Base-by-base conservation (phyloP, 2,113 vertebrate genomes). In the Peucedramus taeniatus region DNA sequence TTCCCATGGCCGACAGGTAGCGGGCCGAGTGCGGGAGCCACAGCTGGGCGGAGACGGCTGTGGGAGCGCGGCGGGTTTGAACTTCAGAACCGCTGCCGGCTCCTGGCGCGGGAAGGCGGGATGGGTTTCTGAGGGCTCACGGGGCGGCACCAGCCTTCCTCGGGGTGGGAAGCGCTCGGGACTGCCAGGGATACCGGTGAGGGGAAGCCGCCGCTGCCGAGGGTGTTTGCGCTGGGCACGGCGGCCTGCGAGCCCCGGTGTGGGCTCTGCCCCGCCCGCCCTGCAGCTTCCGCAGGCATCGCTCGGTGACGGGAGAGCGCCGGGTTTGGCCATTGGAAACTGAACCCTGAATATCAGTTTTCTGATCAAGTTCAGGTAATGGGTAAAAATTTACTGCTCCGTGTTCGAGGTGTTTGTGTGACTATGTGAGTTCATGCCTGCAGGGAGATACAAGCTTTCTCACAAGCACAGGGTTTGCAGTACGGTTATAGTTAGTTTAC, bases 111-210 rank as follows among this genome's bases (percentile, higher is more conserved):
- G 60, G 19, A 66, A 40, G 47, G 31, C 24, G 39, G n/a, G 5
- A 26, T 20, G 51, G 11, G 6, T 21, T 1, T 47, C 13, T 33
- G 61, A 40, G 71, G 65, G 44, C 5, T 11, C 27, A 3, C 4
- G 15, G 35, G 11, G 28, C 3, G 10, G 40, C 27, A 3, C 15
- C 5, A 37, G 19, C 35, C 5, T 54, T 17, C 5, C 1, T 3
- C 11, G 23, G 71, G 14, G 7, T 2, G 2, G 33, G 65, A 4
- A 54, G 78, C 9, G 21, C 18, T 76, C 3, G 56, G 33, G 17
- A 0, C 13, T 35, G 47, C 33, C 21, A 1, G 27, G 7, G 7
- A 1, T 18, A 1, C 0, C 3, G 18, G 27, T 9, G 66, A 63
- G 66, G 22, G 19, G 65, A 50, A 1, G 3, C 8, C 7, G 27